Evolutionary conservation across 2,888 invertebrate species (phyloP), one percentile per base, ranked within the genome.

Genomic region (Adelphocoris suturalis): DNA sequence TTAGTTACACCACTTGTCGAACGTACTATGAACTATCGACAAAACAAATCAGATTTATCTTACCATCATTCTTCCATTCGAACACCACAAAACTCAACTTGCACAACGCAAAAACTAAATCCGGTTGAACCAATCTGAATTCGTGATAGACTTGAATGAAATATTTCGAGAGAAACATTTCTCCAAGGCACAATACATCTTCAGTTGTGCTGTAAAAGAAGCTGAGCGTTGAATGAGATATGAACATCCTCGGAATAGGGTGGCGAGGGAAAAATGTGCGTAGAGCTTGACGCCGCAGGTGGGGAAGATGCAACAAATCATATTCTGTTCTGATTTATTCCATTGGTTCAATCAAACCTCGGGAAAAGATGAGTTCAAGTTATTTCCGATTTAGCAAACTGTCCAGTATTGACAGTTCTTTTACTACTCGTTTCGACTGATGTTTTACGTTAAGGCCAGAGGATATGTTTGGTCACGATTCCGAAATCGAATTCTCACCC

Each of bases 131-230:
- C 76, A 28, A 76, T 28, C 14, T 28, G n/a, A 11, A 76, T 16
- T 28, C 46, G 28, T 28, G 76, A 76, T 76, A 28, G 78, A n/a
- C 16, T 0, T n/a, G 78, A 14, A 46, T 46, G 78, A 78, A 78
- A 78, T 78, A 78, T 78, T 78, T 2, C 1, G n/a, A 5, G 46
- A 47, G 19, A 78, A 46, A 46, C 78, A 46, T 78, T 78, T 46
- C 78, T 78, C 78, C 78, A 37, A 78, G 78, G 78, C n/a, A 78
- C 78, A 19, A 28, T 78, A 78, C 78, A 78, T 78, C 78, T 78
- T 78, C 28, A 14, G 47, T 46, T 78, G 46, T 78, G 78, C 46
- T 37, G 78, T 78, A 78, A 78, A 78, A 78, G 78, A 78, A 47
- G 78, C 37, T 13, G 28, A 16, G 47, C 37, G 78, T 37, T 78